phyloP scores from a whole-genome alignment of 2,113 vertebrate species.

The Dolichallabes microphthalmus region DNA sequence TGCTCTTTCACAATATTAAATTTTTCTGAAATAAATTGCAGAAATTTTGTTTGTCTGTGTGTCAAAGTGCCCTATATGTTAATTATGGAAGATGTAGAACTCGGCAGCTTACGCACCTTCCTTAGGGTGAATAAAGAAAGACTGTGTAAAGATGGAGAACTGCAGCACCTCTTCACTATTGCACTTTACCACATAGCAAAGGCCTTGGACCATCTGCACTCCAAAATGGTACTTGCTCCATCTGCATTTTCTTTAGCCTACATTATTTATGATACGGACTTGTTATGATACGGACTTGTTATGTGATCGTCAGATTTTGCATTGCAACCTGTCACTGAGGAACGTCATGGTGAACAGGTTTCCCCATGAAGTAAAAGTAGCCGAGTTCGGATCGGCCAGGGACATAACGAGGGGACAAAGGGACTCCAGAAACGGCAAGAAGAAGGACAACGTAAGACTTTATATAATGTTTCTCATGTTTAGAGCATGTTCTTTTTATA shows the following conservation, averaged over 20 bases:
- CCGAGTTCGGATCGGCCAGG: slow-evolving; percentile 68
- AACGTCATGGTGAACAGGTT: slow-evolving; percentile 71
- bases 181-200: slow-evolving; percentile 57
- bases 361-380: slow-evolving; percentile 70
- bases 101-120: slow-evolving; percentile 50
- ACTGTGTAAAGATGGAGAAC: slow-evolving; percentile 39
- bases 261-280: background rate
- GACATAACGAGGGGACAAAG: slow-evolving; percentile 57
- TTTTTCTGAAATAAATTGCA: background rate
- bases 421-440: slow-evolving; percentile 59
- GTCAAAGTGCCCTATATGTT: slow-evolving; percentile 48
- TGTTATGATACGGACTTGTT: slow-evolving; percentile 14
- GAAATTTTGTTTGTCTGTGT: background rate
- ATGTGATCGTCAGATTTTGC: slow-evolving; percentile 61
- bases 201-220: slow-evolving; percentile 54
- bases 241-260: background rate
- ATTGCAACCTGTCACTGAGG: slow-evolving; percentile 70
- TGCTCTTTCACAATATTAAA: background rate
- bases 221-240: slow-evolving; percentile 36
- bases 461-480: background rate
- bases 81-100: slow-evolving; percentile 53
- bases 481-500: background rate
- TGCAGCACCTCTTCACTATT: slow-evolving; percentile 49
- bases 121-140: slow-evolving; percentile 44
- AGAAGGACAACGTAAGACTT: slow-evolving; percentile 48